Evolutionary conservation across 2,113 vertebrate species (phyloP), one percentile per base, ranked within the genome.

Genomic region (Charadrius vociferus): DNA sequence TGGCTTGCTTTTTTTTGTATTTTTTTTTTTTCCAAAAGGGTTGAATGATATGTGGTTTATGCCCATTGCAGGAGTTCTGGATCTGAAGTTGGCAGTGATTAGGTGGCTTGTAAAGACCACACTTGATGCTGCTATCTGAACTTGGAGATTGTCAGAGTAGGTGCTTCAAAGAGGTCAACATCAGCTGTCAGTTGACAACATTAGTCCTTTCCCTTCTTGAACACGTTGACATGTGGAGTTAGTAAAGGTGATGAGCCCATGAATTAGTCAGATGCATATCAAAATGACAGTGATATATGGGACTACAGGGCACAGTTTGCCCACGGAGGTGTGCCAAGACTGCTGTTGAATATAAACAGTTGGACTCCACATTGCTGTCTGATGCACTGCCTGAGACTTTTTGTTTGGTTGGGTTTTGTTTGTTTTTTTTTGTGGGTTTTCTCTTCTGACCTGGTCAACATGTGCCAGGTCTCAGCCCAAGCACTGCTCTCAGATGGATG

Each of bases 211-310:
- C n/a, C 12, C 5, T 34, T 37, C 61, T 30, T 39, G 62, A 53
- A 9, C 0, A 1, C 41, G 24, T 22, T 52, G 41, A 12, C 11
- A 4, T 4, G 7, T 7, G 74, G 73, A 27, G 27, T 36, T 34
- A 34, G 10, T 36, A 53, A 67, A 68, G 30, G 36, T 65, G 13
- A 5, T 41, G 56, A 88, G 39, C 61, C 63, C 41, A 12, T 58
- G 22, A 55, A 19, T 87, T 87, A 63, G 30, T 78, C 24, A 61
- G 47, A 9, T 0, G 2, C 1, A 0, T 50, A 45, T 55, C 29
- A 45, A 62, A 41, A 24, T 50, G 78, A 59, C 78, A 62, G 70
- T n/a, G 82, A 70, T 68, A 37, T 10, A 41, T 68, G 53, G 73
- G n/a, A 47, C 10, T 36, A 22, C 36, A 45, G 53, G 20, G 20